Conservation (phyloP, 2,797 vertebrate genomes). For the Thalassophryne amazonica region DNA sequence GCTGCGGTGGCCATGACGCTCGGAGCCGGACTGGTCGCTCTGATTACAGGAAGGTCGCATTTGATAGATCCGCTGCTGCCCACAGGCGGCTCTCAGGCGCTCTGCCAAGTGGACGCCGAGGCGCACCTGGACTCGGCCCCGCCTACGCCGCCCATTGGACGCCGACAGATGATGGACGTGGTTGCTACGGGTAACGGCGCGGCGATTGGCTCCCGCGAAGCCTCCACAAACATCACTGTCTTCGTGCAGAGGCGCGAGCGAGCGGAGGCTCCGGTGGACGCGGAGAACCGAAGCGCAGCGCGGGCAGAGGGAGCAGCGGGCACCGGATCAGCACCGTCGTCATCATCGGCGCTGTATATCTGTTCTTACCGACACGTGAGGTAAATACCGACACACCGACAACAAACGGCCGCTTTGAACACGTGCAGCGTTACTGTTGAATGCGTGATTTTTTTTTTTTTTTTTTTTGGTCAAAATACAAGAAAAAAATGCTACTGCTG, state of each 20-base stretch:
- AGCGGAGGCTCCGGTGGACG: constrained; percentile 72
- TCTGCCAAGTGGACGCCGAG: constrained; percentile 84
- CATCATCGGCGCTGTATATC: too few relatives aligned
- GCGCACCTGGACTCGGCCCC: constrained; percentile 85
- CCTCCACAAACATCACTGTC: constrained; percentile 72
- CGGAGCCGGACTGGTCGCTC: constrained; percentile 92
- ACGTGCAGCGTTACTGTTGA: too few relatives aligned
- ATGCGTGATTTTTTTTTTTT: too few relatives aligned
- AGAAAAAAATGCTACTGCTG: too few relatives aligned
- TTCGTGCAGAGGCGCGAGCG: constrained; percentile 71
- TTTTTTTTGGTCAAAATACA: too few relatives aligned
- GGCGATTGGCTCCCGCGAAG: constrained; percentile 76
- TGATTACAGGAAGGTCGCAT: constrained; percentile 91
- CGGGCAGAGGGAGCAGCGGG: constrained; percentile 70
- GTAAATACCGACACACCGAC: too few relatives aligned
- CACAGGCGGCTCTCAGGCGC: constrained; percentile 82
- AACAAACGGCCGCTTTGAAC: too few relatives aligned
- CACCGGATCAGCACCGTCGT: too few relatives aligned
- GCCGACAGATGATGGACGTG: constrained; percentile 84
- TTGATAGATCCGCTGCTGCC: constrained; percentile 94
- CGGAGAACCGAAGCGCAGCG: constrained; percentile 71
- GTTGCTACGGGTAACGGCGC: constrained; percentile 82
- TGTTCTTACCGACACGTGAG: too few relatives aligned
- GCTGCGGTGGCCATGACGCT: constrained; percentile 99
- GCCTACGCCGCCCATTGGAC: constrained; percentile 83